A percentile compares a stretch with the other conserved stretches of the same genome.
Evolutionary conservation across 2,797 vertebrate species (phyloP).

Genomic region (Balearica regulorum): DNA sequence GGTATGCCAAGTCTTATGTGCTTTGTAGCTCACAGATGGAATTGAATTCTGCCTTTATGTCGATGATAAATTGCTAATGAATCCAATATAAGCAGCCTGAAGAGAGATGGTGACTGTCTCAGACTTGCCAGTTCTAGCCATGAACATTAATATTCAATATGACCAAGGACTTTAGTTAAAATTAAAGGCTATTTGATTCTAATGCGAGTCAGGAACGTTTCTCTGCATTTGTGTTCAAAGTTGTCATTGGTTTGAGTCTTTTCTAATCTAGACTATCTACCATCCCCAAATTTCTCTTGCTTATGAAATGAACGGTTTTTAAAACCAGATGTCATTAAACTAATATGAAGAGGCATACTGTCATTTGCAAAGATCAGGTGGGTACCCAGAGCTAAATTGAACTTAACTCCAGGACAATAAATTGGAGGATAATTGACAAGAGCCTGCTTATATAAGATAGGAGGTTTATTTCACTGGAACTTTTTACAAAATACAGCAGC

Average conservation of each 20-base stretch:
- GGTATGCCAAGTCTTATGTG: neutral
- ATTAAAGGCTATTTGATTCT: conserved; percentile 12
- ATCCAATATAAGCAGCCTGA: conserved; percentile 4
- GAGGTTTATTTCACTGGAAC: neutral
- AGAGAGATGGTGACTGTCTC: neutral
- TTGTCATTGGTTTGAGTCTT: neutral
- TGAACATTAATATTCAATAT: neutral
- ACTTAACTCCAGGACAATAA: conserved; percentile 11
- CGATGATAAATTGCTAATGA: conserved; percentile 42
- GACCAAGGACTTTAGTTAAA: conserved; percentile 22
- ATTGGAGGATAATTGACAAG: neutral
- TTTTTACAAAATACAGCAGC: neutral
- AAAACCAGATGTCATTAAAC: neutral
- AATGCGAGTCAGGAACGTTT: neutral
- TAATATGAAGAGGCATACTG: conserved; percentile 28
- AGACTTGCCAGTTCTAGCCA: neutral
- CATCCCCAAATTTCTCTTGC: neutral
- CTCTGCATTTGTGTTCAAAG: neutral
- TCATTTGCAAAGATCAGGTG: conserved; percentile 30
- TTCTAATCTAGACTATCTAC: neutral
- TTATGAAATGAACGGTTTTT: neutral
- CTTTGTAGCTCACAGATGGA: neutral
- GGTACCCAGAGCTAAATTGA: conserved; percentile 28
- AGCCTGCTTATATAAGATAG: neutral
- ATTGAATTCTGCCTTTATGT: conserved; percentile 5